Evolutionary conservation across 2,113 vertebrate genomes (phyloP).

Genomic region (Cololabis saira): DNA sequence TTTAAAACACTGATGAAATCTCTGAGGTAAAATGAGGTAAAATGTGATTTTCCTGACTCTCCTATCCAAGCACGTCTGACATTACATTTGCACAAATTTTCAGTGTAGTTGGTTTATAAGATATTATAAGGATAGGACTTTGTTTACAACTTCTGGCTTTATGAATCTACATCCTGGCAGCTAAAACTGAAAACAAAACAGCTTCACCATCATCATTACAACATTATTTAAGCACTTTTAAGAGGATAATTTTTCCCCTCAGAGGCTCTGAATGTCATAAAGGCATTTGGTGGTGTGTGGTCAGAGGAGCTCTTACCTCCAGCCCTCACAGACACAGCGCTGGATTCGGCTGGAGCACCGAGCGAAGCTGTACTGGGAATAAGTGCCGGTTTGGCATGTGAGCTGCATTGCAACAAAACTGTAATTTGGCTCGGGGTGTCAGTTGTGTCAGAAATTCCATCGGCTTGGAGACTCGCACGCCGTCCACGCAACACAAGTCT

Average conservation of each 20-base stretch:
- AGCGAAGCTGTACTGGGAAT: conserved; percentile 22
- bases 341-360: background rate
- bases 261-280: conserved; percentile 13
- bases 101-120: background rate
- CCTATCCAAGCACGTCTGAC: no score
- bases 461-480: conserved; percentile 11
- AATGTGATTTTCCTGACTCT: no score
- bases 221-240: background rate
- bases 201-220: conserved; percentile 3
- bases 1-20: no score
- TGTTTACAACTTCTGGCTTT: conserved; percentile 17
- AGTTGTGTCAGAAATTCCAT: conserved; percentile 43
- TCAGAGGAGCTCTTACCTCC: conserved; percentile 27
- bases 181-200: conserved; percentile 11
- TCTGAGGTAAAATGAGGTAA: no score
- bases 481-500: conserved; percentile 11
- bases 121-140: background rate
- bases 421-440: conserved; percentile 43
- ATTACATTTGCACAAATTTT: no score
- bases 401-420: conserved; percentile 21
- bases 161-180: background rate
- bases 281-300: conserved; percentile 16
- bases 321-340: background rate
- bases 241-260: conserved; percentile 1
- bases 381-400: conserved; percentile 41